Conservation (phyloP, 2,113 vertebrate species). For the Bagarius yarrelli region DNA sequence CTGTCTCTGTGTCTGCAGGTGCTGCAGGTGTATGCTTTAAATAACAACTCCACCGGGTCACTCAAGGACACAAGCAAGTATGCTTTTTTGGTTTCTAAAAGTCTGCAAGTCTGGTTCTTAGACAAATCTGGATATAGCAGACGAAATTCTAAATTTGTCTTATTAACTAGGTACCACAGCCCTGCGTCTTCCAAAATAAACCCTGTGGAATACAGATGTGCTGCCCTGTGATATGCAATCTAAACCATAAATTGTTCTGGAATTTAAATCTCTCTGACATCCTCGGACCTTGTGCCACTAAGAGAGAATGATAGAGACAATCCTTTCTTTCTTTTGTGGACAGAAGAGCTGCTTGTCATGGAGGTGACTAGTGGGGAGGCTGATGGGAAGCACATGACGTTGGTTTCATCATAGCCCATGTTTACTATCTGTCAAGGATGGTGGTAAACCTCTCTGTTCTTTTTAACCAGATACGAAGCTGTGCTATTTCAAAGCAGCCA, state of each 20-base stretch:
- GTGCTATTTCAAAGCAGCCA: not conserved
- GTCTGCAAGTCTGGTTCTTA: constrained; percentile 1
- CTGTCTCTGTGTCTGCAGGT: constrained; percentile 14
- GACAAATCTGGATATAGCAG: constrained; percentile 7
- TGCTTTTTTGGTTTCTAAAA: not conserved
- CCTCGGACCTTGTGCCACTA: constrained; percentile 12
- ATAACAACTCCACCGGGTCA: constrained; percentile 12
- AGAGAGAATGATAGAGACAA: constrained; percentile 30
- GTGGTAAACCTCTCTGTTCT: not conserved
- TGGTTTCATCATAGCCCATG: constrained; percentile 9
- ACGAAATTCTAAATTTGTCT: constrained; percentile 28
- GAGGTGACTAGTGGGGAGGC: not conserved
- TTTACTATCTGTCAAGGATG: not conserved
- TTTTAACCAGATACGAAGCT: not conserved
- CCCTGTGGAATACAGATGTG: not conserved
- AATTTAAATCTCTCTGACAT: constrained; percentile 13
- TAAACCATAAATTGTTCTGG: not conserved
- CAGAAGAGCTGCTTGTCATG: constrained; percentile 34
- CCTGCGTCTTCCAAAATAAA: not conserved
- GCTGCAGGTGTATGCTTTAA: constrained; percentile 19
- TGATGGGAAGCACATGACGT: constrained; percentile 24
- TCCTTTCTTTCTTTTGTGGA: constrained; percentile 26
- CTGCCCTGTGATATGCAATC: constrained; percentile 19
- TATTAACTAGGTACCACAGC: constrained; percentile 2
- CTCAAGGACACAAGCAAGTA: not conserved